Conservation (phyloP, 30 jellyfish, hydroid and myxozoan species). For the Catostylus mosaicus region DNA sequence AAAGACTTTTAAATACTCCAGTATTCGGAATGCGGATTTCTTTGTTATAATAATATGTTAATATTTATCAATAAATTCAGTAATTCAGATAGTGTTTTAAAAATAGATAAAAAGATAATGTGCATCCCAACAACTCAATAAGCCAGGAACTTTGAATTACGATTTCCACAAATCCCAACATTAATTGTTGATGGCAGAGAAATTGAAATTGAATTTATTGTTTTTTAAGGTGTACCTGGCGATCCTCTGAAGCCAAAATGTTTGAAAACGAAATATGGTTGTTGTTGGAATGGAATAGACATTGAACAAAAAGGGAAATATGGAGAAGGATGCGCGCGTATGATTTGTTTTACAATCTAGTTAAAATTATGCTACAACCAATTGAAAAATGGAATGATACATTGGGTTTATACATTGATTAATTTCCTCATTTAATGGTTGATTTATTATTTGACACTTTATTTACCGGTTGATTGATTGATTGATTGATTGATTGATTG, state of each 20-base stretch:
- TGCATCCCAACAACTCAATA: background rate
- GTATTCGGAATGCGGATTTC: background rate
- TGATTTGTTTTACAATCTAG: too few relatives aligned
- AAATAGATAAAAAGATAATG: too few relatives aligned
- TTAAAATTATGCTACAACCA: too few relatives aligned
- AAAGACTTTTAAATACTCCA: too few relatives aligned
- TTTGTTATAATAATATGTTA: background rate
- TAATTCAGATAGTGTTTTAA: background rate
- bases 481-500: too few relatives aligned
- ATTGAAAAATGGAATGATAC: too few relatives aligned
- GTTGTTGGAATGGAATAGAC: conserved; percentile 68
- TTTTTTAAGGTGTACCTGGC: conserved; percentile 34
- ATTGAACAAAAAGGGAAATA: conserved; percentile 47
- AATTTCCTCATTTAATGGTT: background rate
- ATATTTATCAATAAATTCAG: background rate
- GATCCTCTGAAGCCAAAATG: conserved; percentile 59
- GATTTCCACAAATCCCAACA: background rate
- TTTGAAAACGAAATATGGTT: conserved; percentile 45
- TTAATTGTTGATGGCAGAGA: too few relatives aligned
- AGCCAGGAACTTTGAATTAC: background rate
- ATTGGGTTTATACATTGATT: background rate
- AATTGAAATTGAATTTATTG: background rate
- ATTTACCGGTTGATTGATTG: too few relatives aligned
- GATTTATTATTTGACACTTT: too few relatives aligned
- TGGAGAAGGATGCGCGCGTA: conserved; percentile 68